A percentile compares a stretch with the other conserved stretches of the same genome.
Evolutionary conservation across 2,113 vertebrate genomes (phyloP).

Genomic region (Vulpes lagopus): DNA sequence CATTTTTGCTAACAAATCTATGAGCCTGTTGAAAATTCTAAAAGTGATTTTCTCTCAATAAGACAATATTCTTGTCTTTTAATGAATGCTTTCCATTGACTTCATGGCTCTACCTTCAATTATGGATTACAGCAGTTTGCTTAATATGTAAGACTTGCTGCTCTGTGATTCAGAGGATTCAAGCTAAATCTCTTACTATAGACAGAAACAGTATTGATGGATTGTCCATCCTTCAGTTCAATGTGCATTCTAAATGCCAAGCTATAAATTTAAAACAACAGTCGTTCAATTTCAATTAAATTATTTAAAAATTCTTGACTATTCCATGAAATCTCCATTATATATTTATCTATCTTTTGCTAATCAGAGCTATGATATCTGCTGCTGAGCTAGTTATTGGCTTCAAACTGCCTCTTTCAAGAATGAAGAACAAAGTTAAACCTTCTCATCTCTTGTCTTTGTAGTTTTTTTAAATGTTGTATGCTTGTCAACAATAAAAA

Average conservation of each 20-base stretch:
- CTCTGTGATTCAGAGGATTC: background rate
- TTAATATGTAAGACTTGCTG: background rate
- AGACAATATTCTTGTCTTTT: background rate
- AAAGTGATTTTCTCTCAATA: slow-evolving; percentile 22
- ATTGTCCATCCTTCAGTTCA: background rate
- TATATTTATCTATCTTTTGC: background rate
- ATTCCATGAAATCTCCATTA: background rate
- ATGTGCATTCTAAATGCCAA: background rate
- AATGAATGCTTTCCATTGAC: slow-evolving; percentile 10
- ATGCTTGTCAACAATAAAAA: background rate
- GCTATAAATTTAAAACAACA: background rate
- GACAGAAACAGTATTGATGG: background rate
- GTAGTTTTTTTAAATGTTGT: background rate
- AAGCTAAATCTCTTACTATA: background rate
- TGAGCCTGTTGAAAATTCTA: background rate
- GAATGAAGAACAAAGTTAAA: background rate
- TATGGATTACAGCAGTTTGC: background rate
- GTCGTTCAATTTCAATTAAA: background rate
- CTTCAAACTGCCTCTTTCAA: background rate
- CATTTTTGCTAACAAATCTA: slow-evolving; percentile 11
- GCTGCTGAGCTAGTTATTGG: background rate
- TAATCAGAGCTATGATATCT: background rate
- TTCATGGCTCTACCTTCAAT: background rate
- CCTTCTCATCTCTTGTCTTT: background rate
- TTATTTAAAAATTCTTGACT: background rate